phyloP scores from a whole-genome alignment of 2,888 invertebrate species.

The Oligia strigilis region DNA sequence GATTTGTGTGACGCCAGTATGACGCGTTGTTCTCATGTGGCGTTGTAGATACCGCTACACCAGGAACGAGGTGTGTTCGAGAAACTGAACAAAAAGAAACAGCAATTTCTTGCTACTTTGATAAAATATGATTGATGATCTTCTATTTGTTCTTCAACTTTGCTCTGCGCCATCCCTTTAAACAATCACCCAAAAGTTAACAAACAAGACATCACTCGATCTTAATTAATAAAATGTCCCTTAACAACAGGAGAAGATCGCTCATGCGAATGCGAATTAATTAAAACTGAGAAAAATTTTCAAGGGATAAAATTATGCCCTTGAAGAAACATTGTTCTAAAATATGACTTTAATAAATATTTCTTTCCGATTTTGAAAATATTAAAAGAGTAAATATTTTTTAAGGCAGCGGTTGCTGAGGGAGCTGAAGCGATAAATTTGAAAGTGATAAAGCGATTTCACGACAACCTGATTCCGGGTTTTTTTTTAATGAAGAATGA shows the following conservation, averaged over 20 bases:
- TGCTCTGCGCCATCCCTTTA: not conserved
- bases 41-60: too few species aligned
- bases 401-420: not conserved
- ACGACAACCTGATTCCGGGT: not conserved
- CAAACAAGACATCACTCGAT: constrained; percentile 15
- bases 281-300: constrained; percentile 29
- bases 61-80: not conserved
- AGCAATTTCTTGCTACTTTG: not conserved
- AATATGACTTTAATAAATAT: constrained; percentile 25
- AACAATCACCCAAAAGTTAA: constrained; percentile 1
- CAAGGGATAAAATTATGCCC: constrained; percentile 11
- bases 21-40: too few species aligned
- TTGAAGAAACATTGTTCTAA: constrained; percentile 4
- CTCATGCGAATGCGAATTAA: constrained; percentile 11
- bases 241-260: not conserved
- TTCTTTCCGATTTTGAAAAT: constrained; percentile 8
- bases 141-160: constrained; percentile 1
- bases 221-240: constrained; percentile 28
- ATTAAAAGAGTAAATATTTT: not conserved
- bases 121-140: constrained; percentile 14
- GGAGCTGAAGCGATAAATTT: not conserved
- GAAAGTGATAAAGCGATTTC: constrained; percentile 25
- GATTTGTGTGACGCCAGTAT: too few species aligned
- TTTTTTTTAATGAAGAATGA: not conserved
- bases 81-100: not conserved